A percentile compares a stretch with the other conserved stretches of the same genome.
Conservation (phyloP, 1,140 invertebrate species). For the Ips nitidus region DNA sequence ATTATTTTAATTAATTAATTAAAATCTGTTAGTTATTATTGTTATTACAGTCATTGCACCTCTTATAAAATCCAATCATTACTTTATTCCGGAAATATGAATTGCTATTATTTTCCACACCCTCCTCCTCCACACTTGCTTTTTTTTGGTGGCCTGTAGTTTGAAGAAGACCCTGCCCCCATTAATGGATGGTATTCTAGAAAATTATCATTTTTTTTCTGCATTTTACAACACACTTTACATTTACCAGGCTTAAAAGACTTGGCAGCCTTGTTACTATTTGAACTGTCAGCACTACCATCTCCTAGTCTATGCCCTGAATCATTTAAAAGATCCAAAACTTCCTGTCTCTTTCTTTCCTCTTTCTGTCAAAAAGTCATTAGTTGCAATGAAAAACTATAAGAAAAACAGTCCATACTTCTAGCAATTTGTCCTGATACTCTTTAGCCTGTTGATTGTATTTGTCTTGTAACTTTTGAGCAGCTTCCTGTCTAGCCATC, state of each 20-base stretch:
- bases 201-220: conserved; percentile 32
- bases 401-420: conserved; percentile 39
- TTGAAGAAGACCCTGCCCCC: conserved; percentile 49
- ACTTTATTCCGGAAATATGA: neutral
- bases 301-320: conserved; percentile 27
- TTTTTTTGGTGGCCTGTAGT: conserved; percentile 54
- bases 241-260: conserved; percentile 42
- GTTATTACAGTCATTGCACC: too few relatives aligned
- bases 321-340: conserved; percentile 33
- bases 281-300: neutral
- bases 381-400: neutral
- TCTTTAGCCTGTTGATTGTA: conserved; percentile 47
- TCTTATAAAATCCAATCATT: too few relatives aligned
- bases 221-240: conserved; percentile 21
- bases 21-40: too few relatives aligned
- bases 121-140: conserved; percentile 54
- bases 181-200: conserved; percentile 56
- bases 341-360: conserved; percentile 45
- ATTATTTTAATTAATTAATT: too few relatives aligned
- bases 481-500: conserved; percentile 47
- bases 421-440: conserved; percentile 47
- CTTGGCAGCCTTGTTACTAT: conserved; percentile 8
- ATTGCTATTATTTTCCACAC: conserved; percentile 50
- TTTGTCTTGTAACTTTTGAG: conserved; percentile 53
- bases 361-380: conserved; percentile 36